Evolutionary conservation across 1,140 invertebrate species (phyloP).

Genomic region (Holcopasites calliopsidis): DNA sequence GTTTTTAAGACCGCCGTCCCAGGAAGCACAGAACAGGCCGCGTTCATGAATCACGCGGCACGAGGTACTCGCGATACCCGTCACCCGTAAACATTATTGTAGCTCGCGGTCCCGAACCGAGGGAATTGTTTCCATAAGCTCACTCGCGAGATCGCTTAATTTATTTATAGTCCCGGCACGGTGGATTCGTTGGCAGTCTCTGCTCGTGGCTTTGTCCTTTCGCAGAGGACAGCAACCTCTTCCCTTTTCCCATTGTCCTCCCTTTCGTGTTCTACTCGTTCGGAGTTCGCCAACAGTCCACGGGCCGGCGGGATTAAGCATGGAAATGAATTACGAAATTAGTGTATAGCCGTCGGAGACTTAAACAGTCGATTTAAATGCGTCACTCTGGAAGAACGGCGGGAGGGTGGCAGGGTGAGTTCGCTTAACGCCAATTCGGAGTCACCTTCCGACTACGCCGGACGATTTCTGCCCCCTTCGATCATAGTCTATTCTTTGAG

Average conservation of each 20-base stretch:
- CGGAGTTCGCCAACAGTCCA: slow-evolving; percentile 17
- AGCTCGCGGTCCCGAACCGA: neutral
- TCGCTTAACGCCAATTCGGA: neutral
- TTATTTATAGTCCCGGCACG: slow-evolving; percentile 2
- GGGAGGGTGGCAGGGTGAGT: too few relatives aligned
- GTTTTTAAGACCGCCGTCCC: neutral
- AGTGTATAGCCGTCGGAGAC: slow-evolving; percentile 51
- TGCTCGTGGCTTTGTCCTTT: neutral
- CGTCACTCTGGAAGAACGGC: slow-evolving; percentile 14
- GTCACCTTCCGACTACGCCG: neutral
- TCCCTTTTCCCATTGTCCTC: too few relatives aligned
- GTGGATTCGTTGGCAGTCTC: neutral
- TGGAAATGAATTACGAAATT: slow-evolving; percentile 66
- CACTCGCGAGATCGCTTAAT: slow-evolving; percentile 19
- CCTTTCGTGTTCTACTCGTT: neutral
- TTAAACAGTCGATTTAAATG: slow-evolving; percentile 66
- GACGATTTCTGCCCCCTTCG: neutral
- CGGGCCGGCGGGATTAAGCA: slow-evolving; percentile 37
- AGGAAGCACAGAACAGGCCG: neutral
- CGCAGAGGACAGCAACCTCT: too few relatives aligned
- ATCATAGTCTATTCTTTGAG: slow-evolving; percentile 1
- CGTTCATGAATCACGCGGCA: slow-evolving; percentile 10
- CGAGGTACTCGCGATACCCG: neutral
- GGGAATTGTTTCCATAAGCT: slow-evolving; percentile 18
- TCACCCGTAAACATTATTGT: neutral